A percentile compares a stretch with the other conserved stretches of the same genome.
phyloP scores from a whole-genome alignment of 2,113 vertebrate genomes.

The Herpailurus yagouaroundi region DNA sequence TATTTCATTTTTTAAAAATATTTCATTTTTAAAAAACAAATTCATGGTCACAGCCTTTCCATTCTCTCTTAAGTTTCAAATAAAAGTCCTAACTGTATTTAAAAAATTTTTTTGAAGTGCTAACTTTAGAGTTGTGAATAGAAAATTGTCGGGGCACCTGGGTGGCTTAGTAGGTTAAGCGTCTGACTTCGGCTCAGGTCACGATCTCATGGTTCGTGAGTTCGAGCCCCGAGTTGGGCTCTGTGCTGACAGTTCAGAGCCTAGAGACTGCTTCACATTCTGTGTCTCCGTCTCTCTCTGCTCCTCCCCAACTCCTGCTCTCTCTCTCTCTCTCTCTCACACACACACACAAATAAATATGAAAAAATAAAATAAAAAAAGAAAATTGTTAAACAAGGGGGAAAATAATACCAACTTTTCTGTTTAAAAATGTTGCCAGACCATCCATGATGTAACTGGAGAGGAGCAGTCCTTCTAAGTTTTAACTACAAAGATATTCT shows the following conservation, averaged over 20 bases:
- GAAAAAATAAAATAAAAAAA: background rate
- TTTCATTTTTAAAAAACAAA: background rate
- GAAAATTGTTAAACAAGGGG: background rate
- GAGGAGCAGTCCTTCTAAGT: background rate
- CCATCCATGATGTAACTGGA: background rate
- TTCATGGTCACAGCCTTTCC: background rate
- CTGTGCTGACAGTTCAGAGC: too few species aligned
- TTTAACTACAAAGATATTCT: background rate
- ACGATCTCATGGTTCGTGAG: too few species aligned
- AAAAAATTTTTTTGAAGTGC: too few species aligned
- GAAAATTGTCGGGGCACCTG: background rate
- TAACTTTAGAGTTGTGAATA: background rate
- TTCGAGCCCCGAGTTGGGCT: too few species aligned
- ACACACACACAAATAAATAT: too few species aligned
- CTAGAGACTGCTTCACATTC: too few species aligned
- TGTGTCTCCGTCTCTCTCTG: too few species aligned
- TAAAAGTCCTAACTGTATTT: background rate
- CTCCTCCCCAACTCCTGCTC: too few species aligned
- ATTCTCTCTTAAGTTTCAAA: background rate
- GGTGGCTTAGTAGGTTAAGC: too few species aligned
- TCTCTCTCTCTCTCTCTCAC: too few species aligned
- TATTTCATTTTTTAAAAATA: background rate
- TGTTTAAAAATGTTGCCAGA: slow-evolving; percentile 15
- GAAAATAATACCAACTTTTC: background rate
- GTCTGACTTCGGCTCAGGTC: too few species aligned